Conservation (phyloP, 1,140 invertebrate species). For the Oryzaephilus surinamensis region DNA sequence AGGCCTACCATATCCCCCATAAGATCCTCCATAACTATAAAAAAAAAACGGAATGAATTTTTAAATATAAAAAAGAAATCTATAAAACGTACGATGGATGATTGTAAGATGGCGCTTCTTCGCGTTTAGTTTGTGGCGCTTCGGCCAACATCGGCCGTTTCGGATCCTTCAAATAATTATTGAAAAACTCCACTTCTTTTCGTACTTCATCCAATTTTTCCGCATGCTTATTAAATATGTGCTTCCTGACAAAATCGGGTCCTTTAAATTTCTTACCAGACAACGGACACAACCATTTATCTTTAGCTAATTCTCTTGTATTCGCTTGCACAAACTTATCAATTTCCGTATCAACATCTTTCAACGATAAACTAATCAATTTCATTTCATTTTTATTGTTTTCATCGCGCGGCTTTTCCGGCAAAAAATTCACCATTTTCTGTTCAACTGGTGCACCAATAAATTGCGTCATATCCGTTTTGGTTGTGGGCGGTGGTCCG, state of each 20-base stretch:
- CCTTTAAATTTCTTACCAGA: constrained; percentile 99
- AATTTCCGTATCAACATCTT: constrained; percentile 80
- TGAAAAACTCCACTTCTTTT: constrained; percentile 95
- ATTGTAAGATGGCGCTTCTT: constrained; percentile 40
- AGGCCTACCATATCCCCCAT: constrained; percentile 30
- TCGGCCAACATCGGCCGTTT: constrained; percentile 91
- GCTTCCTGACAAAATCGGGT: constrained; percentile 97
- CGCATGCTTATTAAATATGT: constrained; percentile 94
- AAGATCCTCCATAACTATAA: constrained; percentile 32
- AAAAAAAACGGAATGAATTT: constrained; percentile 9
- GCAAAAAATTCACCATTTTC: constrained; percentile 82
- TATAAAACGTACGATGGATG: constrained; percentile 37
- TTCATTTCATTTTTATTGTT: constrained; percentile 32
- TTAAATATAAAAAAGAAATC: constrained; percentile 11
- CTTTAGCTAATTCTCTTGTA: constrained; percentile 90
- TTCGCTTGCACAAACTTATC: constrained; percentile 92
- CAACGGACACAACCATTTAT: constrained; percentile 97
- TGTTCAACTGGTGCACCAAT: constrained; percentile 46
- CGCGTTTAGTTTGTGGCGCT: constrained; percentile 48
- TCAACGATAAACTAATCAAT: constrained; percentile 45
- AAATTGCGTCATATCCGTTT: constrained; percentile 34
- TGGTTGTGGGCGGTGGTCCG: constrained; percentile 65
- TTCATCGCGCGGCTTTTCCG: constrained; percentile 41
- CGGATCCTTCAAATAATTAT: constrained; percentile 92
- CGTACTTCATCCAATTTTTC: constrained; percentile 96